Percentiles rank a stretch among this genome's conserved stretches.
Conservation (phyloP, 1,140 invertebrate genomes). For the Drosophila lowei region DNA sequence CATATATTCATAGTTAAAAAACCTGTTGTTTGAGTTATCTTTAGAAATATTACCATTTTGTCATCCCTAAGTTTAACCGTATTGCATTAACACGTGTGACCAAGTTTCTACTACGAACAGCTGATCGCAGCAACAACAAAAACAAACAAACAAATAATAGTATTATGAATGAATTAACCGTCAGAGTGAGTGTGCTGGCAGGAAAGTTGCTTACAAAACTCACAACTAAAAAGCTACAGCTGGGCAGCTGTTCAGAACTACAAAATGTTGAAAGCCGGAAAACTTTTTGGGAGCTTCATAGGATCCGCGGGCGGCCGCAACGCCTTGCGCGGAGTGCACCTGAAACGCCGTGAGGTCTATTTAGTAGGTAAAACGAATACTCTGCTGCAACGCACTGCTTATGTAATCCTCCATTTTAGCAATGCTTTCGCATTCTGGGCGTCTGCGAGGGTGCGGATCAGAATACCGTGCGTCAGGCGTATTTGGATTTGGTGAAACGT, state of each 20-base stretch:
- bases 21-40: no score
- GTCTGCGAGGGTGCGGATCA: conserved; percentile 88
- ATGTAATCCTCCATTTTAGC: conserved; percentile 81
- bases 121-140: conserved; percentile 2
- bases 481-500: conserved; percentile 89
- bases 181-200: conserved; percentile 1
- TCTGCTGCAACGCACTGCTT: not conserved
- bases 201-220: no score
- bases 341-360: conserved; percentile 57
- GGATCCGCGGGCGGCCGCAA: not conserved
- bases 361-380: conserved; percentile 30
- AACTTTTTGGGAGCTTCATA: not conserved
- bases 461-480: conserved; percentile 88
- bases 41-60: no score
- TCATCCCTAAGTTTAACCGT: no score
- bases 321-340: conserved; percentile 37
- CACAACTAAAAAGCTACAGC: no score
- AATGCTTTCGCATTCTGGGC: conserved; percentile 87
- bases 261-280: conserved; percentile 33
- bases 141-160: conserved; percentile 23
- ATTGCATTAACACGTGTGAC: no score
- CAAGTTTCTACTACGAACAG: not conserved
- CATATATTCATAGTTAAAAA: no score
- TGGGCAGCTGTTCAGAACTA: not conserved
- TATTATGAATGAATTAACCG: conserved; percentile 5